Percentiles rank a stretch among this genome's conserved stretches.
Conservation (phyloP, 2,113 vertebrate genomes). For the Pelvicachromis taeniatus region DNA sequence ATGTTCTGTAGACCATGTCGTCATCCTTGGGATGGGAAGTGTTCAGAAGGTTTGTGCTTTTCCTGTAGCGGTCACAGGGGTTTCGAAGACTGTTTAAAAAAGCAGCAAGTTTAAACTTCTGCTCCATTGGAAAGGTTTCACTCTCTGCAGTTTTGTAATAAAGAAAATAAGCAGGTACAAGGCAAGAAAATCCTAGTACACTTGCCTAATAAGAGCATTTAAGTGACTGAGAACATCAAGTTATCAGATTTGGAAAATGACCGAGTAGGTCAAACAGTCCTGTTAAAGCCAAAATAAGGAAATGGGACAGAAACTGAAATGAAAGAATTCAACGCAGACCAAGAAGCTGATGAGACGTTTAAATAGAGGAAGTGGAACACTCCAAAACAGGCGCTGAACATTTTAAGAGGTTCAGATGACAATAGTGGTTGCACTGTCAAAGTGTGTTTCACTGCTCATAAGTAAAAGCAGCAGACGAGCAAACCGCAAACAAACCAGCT, state of each 20-base stretch:
- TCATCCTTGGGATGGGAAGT: background rate
- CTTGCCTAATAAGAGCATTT: background rate
- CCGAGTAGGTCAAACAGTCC: accelerated
- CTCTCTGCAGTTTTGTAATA: background rate
- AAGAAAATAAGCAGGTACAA: background rate
- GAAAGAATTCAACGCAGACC: background rate
- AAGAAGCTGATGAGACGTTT: accelerated
- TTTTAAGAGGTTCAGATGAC: background rate
- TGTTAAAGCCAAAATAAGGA: background rate
- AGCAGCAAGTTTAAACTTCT: background rate
- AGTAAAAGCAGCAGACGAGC: background rate
- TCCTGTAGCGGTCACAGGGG: background rate
- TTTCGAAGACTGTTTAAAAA: background rate
- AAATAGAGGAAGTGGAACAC: background rate
- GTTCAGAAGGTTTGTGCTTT: background rate
- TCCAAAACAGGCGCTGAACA: background rate
- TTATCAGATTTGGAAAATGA: background rate
- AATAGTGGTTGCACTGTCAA: background rate
- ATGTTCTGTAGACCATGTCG: background rate
- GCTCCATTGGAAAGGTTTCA: accelerated
- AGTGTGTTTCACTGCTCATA: background rate
- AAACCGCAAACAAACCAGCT: background rate
- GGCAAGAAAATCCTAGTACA: background rate
- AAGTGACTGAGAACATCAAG: background rate
- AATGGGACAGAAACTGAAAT: background rate